Percentiles rank a stretch among this genome's conserved stretches.
These are phyloP conservation scores for Ammodytes dubius DNA, from an alignment of 2,113 vertebrate genomes.

Conservation along the genomic window DNA sequence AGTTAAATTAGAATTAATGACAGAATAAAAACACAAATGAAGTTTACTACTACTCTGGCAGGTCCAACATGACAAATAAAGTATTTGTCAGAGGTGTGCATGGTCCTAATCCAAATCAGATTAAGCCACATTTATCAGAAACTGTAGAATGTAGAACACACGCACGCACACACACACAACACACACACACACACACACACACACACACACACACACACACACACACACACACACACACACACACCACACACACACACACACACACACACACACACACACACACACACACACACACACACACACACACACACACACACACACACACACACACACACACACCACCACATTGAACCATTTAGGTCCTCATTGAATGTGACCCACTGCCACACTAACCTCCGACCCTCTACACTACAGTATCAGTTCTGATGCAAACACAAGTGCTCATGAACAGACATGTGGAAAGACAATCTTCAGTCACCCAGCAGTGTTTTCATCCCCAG, in stretches of 20 bases:
- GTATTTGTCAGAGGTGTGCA: neutral
- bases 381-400: constrained; percentile 52
- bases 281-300: neutral
- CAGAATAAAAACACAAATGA: neutral
- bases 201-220: no score
- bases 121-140: neutral
- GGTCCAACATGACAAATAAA: constrained; percentile 12
- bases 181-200: neutral
- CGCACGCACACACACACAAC: neutral
- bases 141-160: neutral
- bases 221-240: no score
- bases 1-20: neutral
- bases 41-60: neutral
- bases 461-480: constrained; percentile 38
- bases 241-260: no score
- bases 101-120: constrained; percentile 1
- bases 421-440: constrained; percentile 55
- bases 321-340: neutral
- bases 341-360: neutral
- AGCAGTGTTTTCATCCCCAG: constrained; percentile 36
- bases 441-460: constrained; percentile 57
- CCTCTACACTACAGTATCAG: constrained; percentile 34
- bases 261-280: neutral
- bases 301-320: no score
- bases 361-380: constrained; percentile 43